Base-by-base conservation (phyloP, 2,888 invertebrate species). In the Mechanitis messenoides region DNA sequence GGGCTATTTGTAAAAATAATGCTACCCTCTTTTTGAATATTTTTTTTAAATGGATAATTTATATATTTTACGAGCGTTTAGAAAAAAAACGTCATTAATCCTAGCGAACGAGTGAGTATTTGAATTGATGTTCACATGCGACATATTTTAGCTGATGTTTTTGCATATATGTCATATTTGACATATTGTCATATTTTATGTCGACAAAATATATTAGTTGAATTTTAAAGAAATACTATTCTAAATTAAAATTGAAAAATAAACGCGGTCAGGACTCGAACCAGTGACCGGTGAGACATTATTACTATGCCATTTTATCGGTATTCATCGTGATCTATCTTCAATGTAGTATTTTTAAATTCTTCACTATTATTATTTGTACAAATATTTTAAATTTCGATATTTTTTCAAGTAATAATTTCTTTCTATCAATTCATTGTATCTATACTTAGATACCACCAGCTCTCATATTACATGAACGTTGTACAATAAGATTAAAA, bases 1-100 rank as follows among this genome's bases (percentile, higher is more conserved):
- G 64, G 58, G 63, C 66, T 67, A 71, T 74, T 75, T 72, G 72
- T 73, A 72, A 74, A 73, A 71, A 70, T 70, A 68, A 70, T 69
- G 61, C 60, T 66, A 63, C 59, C 63, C 59, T 66, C 66, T 68
- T 72, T 71, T 68, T 59, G 65, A 68, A 68, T 62, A 55, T 64
- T 59, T 70, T 66, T 70, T 71, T 68, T 58, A 62, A 62, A 61
- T 58, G 67, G 53, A 68, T 69, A 69, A 69, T 69, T 72, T 73
- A 69, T 69, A 71, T 64, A 69, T 71, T 70, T 69, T 62, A 62
- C 58, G 65, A 59, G 55, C 65, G 60, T 66, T 69, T 71, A 68
- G 68, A 66, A 63, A 70, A 64, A 70, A 69, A 68, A 20, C 65
- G 66, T 64, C 62, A 69, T 72, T 71, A 70, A 71, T 70, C 65